Percentiles rank a stretch among this genome's conserved stretches.
Evolutionary conservation across 2,888 invertebrate species (phyloP).

Genomic region (Sminthurides aquaticus): DNA sequence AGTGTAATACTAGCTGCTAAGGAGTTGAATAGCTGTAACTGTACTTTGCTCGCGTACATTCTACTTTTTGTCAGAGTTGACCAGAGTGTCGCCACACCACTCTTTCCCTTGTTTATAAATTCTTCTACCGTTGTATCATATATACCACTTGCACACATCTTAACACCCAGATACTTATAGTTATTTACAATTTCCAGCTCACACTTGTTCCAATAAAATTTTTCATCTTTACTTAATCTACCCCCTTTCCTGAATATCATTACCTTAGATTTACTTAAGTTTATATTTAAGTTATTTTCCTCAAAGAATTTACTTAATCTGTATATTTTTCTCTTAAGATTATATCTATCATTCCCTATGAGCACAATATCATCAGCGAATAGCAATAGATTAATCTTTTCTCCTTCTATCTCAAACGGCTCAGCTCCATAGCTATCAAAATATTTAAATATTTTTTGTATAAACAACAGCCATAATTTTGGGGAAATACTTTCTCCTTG

Average conservation of each 20-base stretch:
- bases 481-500: not conserved
- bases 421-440: not conserved
- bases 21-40: not conserved
- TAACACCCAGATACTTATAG: not conserved
- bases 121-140: not conserved
- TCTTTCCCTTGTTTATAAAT: not conserved
- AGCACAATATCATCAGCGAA: not conserved
- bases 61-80: not conserved
- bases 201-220: not conserved
- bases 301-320: not conserved
- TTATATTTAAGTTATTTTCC: not conserved
- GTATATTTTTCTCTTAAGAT: not conserved
- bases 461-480: not conserved
- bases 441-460: not conserved
- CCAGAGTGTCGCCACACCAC: not conserved
- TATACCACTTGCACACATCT: not conserved
- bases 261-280: not conserved
- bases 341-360: not conserved
- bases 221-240: not conserved
- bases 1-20: not conserved
- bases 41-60: not conserved
- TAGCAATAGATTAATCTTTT: not conserved
- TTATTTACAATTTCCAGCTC: not conserved
- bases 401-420: not conserved
- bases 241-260: not conserved